Evolutionary conservation across 2,797 vertebrate species (phyloP).

Genomic region (Avahi laniger): DNA sequence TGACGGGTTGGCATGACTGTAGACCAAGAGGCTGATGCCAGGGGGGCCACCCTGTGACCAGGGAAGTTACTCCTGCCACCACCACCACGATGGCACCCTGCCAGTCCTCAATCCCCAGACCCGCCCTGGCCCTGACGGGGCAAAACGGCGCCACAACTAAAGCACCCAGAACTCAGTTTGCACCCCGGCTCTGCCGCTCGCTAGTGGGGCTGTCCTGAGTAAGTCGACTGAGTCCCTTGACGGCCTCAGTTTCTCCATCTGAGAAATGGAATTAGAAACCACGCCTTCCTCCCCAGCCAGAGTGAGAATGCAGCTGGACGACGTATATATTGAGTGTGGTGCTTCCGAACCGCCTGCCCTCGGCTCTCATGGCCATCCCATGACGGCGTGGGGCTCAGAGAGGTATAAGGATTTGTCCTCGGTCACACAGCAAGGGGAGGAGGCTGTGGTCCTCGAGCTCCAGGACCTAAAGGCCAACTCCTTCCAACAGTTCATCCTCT

Average conservation of each 20-base stretch:
- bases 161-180: background rate
- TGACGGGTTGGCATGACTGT: background rate
- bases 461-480: background rate
- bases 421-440: background rate
- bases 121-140: background rate
- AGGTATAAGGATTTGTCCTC: background rate
- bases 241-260: constrained; percentile 2
- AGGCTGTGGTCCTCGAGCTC: background rate
- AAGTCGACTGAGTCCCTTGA: background rate
- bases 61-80: background rate
- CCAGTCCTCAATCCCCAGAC: background rate
- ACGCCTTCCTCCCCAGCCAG: accelerated
- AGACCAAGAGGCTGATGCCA: background rate
- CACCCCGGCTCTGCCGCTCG: background rate
- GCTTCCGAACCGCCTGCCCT: background rate
- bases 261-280: background rate
- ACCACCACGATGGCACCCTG: background rate
- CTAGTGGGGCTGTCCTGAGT: background rate
- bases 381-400: background rate
- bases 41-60: background rate
- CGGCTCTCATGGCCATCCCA: background rate
- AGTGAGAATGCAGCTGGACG: accelerated
- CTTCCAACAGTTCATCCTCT: background rate
- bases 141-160: accelerated
- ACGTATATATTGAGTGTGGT: accelerated